A percentile compares a stretch with the other conserved stretches of the same genome.
These are phyloP conservation scores for Margarornis squamiger DNA, from an alignment of 2,797 vertebrate genomes.

Conservation along the genomic window DNA sequence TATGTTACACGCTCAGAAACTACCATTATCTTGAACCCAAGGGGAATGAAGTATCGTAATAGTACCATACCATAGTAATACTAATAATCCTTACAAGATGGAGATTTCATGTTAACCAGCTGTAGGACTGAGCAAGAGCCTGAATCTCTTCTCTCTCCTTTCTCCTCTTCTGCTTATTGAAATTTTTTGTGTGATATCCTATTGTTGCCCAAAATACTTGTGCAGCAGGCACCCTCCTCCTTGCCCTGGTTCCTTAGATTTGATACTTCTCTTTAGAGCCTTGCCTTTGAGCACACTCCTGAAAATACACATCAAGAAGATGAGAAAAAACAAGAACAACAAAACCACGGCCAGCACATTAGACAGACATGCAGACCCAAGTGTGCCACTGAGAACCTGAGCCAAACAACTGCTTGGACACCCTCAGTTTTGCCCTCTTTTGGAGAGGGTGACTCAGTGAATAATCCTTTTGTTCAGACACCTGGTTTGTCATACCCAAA, in stretches of 20 bases:
- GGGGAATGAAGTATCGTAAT: neutral
- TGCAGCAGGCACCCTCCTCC: neutral
- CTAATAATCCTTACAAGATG: neutral
- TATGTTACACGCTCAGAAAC: neutral
- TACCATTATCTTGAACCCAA: neutral
- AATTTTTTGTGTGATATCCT: neutral
- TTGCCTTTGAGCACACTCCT: neutral
- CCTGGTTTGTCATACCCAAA: neutral
- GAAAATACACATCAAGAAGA: neutral
- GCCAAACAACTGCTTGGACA: neutral
- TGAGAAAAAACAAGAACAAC: neutral
- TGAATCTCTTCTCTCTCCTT: neutral
- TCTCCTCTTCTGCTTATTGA: neutral
- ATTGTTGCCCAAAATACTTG: neutral
- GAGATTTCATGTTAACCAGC: neutral
- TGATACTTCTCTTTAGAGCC: neutral
- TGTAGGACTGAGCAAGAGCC: neutral
- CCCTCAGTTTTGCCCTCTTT: neutral
- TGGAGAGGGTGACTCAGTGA: neutral
- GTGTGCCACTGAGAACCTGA: neutral
- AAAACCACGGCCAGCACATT: neutral
- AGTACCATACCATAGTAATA: neutral
- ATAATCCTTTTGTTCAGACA: neutral
- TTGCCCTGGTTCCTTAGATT: neutral
- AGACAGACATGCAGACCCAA: neutral